Evolutionary conservation across 2,888 invertebrate species (phyloP).

Genomic region (Drosophila melanosoma): DNA sequence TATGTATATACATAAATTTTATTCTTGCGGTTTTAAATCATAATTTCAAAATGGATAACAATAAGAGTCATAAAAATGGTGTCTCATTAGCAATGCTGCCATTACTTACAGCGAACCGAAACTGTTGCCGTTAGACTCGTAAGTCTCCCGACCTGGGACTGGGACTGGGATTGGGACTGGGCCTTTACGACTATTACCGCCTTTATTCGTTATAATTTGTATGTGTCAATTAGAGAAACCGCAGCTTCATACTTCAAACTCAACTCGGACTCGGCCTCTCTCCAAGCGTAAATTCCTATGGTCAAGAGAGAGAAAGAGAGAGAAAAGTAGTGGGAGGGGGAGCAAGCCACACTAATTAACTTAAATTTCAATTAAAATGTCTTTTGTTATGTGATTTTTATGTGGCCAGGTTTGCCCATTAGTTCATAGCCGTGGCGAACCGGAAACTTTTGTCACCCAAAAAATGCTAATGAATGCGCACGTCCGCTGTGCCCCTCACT

Average conservation of each 20-base stretch:
- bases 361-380: slow-evolving; percentile 81
- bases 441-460: slow-evolving; percentile 82
- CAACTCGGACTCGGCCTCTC: neutral
- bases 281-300: slow-evolving; percentile 37
- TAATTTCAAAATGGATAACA: slow-evolving; percentile 54
- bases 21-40: slow-evolving; percentile 69
- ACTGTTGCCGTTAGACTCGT: slow-evolving; percentile 31
- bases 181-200: slow-evolving; percentile 1
- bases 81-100: slow-evolving; percentile 64
- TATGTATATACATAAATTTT: slow-evolving; percentile 56
- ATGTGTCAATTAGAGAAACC: slow-evolving; percentile 64
- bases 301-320: slow-evolving; percentile 3
- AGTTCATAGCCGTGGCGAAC: slow-evolving; percentile 76
- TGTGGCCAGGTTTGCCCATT: slow-evolving; percentile 65
- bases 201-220: slow-evolving; percentile 47
- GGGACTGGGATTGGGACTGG: neutral
- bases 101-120: slow-evolving; percentile 46
- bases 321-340: neutral
- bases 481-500: slow-evolving; percentile 24
- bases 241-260: slow-evolving; percentile 23
- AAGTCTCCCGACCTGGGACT: slow-evolving; percentile 2
- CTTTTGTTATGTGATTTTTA: slow-evolving; percentile 79
- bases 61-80: slow-evolving; percentile 48
- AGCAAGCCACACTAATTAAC: slow-evolving; percentile 73
- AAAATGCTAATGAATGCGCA: slow-evolving; percentile 76